These are phyloP conservation scores for Pardosa pseudoannulata DNA, from an alignment of 2,888 invertebrate species.

Conservation along the genomic window DNA sequence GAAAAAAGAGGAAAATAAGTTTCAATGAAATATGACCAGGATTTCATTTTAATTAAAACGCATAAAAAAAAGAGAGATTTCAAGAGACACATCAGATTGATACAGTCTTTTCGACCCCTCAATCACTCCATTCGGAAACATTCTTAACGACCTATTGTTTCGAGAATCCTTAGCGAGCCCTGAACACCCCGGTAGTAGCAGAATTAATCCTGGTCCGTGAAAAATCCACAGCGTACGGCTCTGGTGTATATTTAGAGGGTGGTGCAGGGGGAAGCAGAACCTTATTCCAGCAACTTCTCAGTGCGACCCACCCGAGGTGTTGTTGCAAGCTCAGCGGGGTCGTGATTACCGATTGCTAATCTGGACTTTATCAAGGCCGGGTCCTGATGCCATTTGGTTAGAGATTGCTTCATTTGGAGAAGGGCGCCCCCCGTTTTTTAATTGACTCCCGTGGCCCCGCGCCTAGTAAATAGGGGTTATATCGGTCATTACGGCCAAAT, in stretches of 20 bases:
- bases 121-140: slow-evolving; percentile 37
- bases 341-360: slow-evolving; percentile 66
- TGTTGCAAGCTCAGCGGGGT: slow-evolving; percentile 28
- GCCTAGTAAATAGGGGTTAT: slow-evolving; percentile 67
- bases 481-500: slow-evolving; percentile 66
- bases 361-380: slow-evolving; percentile 56
- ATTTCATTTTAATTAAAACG: neutral
- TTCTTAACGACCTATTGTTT: slow-evolving; percentile 62
- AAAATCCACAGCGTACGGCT: slow-evolving; percentile 27
- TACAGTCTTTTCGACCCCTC: neutral
- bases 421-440: slow-evolving; percentile 28
- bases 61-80: neutral
- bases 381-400: slow-evolving; percentile 58
- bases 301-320: neutral
- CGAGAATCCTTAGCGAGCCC: neutral
- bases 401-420: slow-evolving; percentile 66
- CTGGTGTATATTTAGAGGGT: slow-evolving; percentile 13
- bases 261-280: neutral
- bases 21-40: neutral
- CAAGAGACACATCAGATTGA: neutral
- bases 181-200: slow-evolving; percentile 11
- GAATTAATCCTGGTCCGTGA: slow-evolving; percentile 27
- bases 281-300: neutral
- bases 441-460: slow-evolving; percentile 37
- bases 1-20: too few species aligned